These are phyloP conservation scores for Clusia tigrina DNA, from an alignment of 2,888 invertebrate genomes.

Conservation along the genomic window DNA sequence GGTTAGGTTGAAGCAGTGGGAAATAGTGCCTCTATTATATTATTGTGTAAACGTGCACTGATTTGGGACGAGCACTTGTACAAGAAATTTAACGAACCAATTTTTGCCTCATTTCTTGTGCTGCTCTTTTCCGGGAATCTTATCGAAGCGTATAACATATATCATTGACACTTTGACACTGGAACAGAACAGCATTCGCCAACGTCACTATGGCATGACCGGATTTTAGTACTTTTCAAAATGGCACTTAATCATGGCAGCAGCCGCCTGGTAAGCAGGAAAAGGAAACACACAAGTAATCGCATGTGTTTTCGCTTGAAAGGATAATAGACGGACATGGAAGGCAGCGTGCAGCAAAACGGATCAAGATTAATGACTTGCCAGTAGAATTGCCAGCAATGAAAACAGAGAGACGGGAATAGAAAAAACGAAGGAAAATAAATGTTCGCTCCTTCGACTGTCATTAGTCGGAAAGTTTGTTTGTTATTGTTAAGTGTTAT, in stretches of 20 bases:
- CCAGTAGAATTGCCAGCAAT: conserved; percentile 23
- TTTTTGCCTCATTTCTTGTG: no score
- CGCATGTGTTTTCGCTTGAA: conserved; percentile 63
- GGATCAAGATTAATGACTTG: conserved; percentile 60
- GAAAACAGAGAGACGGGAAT: conserved; percentile 3
- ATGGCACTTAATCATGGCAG: conserved; percentile 63
- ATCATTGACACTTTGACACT: conserved; percentile 62
- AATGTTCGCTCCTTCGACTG: conserved; percentile 57
- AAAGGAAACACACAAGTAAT: conserved; percentile 62
- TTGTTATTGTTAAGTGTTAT: conserved; percentile 61
- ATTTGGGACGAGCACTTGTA: conserved; percentile 41
- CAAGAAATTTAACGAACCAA: no score
- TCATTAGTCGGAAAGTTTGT: conserved; percentile 62
- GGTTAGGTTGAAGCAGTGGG: conserved; percentile 34
- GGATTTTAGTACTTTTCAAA: conserved; percentile 64
- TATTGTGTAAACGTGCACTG: conserved; percentile 56
- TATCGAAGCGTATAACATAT: conserved; percentile 56
- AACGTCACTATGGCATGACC: conserved; percentile 49
- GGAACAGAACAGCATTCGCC: conserved; percentile 29
- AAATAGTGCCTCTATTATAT: conserved; percentile 55
- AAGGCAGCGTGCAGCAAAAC: conserved; percentile 44
- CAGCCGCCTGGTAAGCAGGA: conserved; percentile 47
- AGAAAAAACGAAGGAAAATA: neutral
- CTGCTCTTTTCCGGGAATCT: conserved; percentile 31
- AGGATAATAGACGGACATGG: conserved; percentile 50